A percentile compares a stretch with the other conserved stretches of the same genome.
Conservation (phyloP, 2,113 vertebrate genomes). For the Vicugna pacos region DNA sequence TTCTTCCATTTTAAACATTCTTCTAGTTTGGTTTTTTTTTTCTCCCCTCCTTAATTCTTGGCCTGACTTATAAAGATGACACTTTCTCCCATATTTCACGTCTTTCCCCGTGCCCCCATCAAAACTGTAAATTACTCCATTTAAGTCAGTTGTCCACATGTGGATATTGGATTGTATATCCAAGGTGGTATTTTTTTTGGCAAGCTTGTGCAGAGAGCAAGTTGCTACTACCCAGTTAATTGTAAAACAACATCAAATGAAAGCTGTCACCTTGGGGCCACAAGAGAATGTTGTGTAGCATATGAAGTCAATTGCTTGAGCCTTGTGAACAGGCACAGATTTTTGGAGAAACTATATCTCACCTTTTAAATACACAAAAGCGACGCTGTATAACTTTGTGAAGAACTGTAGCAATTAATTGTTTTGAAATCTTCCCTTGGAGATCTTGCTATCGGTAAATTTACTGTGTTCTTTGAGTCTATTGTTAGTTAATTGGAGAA, state of each 20-base stretch:
- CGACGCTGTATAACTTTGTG: not conserved
- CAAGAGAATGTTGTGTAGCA: constrained; percentile 70
- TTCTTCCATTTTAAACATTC: constrained; percentile 83
- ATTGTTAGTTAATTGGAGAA: constrained; percentile 78
- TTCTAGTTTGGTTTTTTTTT: constrained; percentile 48
- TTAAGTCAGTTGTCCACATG: constrained; percentile 88
- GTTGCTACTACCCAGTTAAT: constrained; percentile 90
- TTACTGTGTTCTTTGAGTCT: constrained; percentile 75
- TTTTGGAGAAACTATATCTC: constrained; percentile 73
- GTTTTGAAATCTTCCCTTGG: constrained; percentile 74
- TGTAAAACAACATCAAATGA: constrained; percentile 91
- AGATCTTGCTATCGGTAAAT: constrained; percentile 71
- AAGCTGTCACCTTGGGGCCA: constrained; percentile 84
- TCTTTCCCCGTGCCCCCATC: constrained; percentile 74
- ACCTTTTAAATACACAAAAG: constrained; percentile 65
- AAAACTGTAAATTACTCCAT: constrained; percentile 83
- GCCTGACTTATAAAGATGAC: constrained; percentile 82
- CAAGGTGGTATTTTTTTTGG: constrained; percentile 89
- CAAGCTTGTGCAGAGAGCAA: constrained; percentile 76
- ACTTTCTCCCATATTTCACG: constrained; percentile 82
- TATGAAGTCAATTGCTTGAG: constrained; percentile 77
- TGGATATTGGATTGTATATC: constrained; percentile 87
- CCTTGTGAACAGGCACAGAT: constrained; percentile 65
- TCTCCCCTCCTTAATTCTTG: constrained; percentile 63
- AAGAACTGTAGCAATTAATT: constrained; percentile 69